Percentiles rank a stretch among this genome's conserved stretches.
Conservation (phyloP, 92 coral and sea anemone genomes). For the Actinostola sp. region DNA sequence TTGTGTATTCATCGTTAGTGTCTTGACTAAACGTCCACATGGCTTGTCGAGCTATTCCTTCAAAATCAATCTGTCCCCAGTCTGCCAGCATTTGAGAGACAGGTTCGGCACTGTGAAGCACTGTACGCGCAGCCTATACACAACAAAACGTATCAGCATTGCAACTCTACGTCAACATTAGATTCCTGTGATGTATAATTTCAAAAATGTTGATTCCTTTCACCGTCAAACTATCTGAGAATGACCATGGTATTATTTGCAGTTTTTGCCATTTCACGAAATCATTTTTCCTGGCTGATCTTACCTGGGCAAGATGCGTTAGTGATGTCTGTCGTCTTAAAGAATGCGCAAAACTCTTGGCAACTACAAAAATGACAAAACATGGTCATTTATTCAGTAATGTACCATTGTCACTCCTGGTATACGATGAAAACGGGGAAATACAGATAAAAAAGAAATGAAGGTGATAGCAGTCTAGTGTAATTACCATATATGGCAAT, state of each 20-base stretch:
- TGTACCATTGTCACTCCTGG: too few relatives aligned
- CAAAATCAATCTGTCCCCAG: constrained; percentile 94
- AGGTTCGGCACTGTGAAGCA: constrained; percentile 94
- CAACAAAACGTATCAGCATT: neutral
- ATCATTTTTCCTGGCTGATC: too few relatives aligned
- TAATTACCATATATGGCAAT: too few relatives aligned
- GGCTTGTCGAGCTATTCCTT: constrained; percentile 93
- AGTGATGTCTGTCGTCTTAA: constrained; percentile 95
- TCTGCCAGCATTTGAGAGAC: constrained; percentile 94
- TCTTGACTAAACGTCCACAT: constrained; percentile 91
- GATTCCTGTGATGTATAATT: neutral
- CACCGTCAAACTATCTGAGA: too few relatives aligned
- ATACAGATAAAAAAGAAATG: too few relatives aligned
- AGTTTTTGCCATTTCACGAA: too few relatives aligned
- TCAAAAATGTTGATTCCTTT: neutral
- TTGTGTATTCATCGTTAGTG: constrained; percentile 71
- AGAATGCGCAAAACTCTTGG: constrained; percentile 92
- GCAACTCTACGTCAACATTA: neutral
- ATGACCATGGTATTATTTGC: too few relatives aligned
- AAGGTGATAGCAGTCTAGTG: too few relatives aligned
- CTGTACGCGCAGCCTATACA: constrained; percentile 94
- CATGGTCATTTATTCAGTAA: too few relatives aligned
- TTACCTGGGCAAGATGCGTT: constrained; percentile 96
- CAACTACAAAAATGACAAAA: constrained; percentile 79
- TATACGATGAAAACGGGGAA: too few relatives aligned